Percentiles rank a stretch among this genome's conserved stretches.
These are phyloP conservation scores for Mayetiola destructor DNA, from an alignment of 2,888 invertebrate genomes.

Conservation along the genomic window DNA sequence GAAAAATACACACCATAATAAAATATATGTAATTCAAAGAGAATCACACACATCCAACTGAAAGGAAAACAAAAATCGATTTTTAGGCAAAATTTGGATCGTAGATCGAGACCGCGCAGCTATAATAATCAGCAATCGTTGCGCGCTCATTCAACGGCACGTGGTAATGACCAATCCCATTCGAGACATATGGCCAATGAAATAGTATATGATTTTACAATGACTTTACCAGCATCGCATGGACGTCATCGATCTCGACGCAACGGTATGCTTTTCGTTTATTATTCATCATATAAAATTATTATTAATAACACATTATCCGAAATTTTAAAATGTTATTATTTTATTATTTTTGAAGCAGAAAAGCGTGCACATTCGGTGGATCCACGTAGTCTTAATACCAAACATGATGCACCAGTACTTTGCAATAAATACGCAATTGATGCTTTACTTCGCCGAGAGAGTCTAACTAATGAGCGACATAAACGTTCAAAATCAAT, in stretches of 20 bases:
- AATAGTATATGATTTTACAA: background rate
- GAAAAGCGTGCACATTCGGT: slow-evolving; percentile 29
- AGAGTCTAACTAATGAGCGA: slow-evolving; percentile 18
- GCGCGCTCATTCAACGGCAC: slow-evolving; percentile 1
- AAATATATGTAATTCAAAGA: background rate
- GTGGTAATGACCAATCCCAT: background rate
- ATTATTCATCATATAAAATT: too few relatives aligned
- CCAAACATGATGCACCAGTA: slow-evolving; percentile 41
- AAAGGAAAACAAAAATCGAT: background rate
- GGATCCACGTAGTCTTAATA: slow-evolving; percentile 29
- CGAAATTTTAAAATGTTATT: too few relatives aligned
- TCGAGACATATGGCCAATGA: background rate
- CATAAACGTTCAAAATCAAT: slow-evolving; percentile 24
- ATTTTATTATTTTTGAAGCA: too few relatives aligned
- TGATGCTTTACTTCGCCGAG: slow-evolving; percentile 30
- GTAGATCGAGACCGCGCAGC: background rate
- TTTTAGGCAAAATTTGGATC: background rate
- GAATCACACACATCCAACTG: too few relatives aligned
- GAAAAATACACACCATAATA: too few relatives aligned
- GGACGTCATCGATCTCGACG: slow-evolving; percentile 4
- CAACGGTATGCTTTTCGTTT: background rate
- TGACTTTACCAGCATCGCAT: slow-evolving; percentile 13
- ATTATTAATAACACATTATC: too few relatives aligned
- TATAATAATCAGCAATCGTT: background rate
- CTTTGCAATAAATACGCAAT: slow-evolving; percentile 57